Percentiles rank a stretch among this genome's conserved stretches.
These are phyloP conservation scores for Remorina albescens DNA, from an alignment of 2,797 vertebrate genomes.

Conservation along the genomic window DNA sequence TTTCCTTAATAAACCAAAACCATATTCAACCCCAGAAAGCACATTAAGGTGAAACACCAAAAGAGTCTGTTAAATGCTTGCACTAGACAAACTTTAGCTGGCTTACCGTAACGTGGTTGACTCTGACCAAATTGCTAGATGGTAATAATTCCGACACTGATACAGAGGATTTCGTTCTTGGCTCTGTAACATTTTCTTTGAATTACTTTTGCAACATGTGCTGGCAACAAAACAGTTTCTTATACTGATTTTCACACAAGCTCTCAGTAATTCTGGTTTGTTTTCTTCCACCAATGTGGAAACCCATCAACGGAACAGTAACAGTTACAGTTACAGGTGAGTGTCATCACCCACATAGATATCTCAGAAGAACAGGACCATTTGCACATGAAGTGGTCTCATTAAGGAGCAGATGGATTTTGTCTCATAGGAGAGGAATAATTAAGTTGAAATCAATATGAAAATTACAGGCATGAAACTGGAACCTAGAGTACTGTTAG, in stretches of 20 bases:
- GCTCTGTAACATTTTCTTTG: not conserved
- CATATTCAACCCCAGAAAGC: not conserved
- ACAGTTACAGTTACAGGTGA: constrained; percentile 29
- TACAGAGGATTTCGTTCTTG: not conserved
- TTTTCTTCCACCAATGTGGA: not conserved
- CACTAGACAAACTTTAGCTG: too few relatives aligned
- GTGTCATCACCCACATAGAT: constrained; percentile 20
- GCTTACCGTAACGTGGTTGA: not conserved
- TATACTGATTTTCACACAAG: not conserved
- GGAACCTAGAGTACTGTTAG: constrained; percentile 66
- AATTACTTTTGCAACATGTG: not conserved
- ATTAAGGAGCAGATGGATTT: constrained; percentile 67
- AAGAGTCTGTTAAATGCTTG: too few relatives aligned
- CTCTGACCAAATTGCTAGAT: not conserved
- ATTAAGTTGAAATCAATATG: constrained; percentile 74
- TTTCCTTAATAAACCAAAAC: too few relatives aligned
- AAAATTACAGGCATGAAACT: constrained; percentile 69
- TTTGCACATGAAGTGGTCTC: constrained; percentile 42
- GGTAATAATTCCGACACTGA: not conserved
- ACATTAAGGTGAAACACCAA: not conserved
- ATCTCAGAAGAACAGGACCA: constrained; percentile 29
- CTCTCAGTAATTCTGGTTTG: not conserved
- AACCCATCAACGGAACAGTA: not conserved
- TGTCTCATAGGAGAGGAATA: constrained; percentile 62
- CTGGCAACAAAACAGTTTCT: not conserved